Conservation (phyloP, 2,797 vertebrate species). For the Scarus forsteni region DNA sequence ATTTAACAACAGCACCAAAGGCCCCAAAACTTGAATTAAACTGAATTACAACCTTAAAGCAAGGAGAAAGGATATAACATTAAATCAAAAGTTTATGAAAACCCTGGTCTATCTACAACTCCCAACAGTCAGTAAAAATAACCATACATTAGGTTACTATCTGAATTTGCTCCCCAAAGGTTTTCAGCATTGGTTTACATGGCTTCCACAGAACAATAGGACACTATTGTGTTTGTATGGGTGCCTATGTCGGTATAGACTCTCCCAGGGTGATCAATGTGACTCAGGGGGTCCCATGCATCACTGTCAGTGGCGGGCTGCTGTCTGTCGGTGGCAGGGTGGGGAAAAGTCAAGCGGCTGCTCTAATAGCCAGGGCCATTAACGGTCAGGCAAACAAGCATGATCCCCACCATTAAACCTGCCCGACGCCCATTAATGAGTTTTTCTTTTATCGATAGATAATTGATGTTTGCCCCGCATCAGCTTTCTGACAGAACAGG, state of each 20-base stretch:
- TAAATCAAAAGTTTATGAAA: no score
- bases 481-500: slow-evolving; percentile 33
- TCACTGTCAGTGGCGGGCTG: slow-evolving; percentile 73
- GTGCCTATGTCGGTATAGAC: slow-evolving; percentile 29
- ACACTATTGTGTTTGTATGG: slow-evolving; percentile 36
- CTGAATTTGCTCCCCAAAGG: not conserved
- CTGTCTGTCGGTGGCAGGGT: slow-evolving; percentile 60
- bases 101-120: no score
- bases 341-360: slow-evolving; percentile 67
- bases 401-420: slow-evolving; percentile 72
- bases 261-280: slow-evolving; percentile 74
- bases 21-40: no score
- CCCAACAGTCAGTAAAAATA: no score
- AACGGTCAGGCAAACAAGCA: slow-evolving; percentile 70
- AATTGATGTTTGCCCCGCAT: slow-evolving; percentile 62
- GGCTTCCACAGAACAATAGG: slow-evolving; percentile 4
- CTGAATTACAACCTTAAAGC: no score
- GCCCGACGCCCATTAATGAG: slow-evolving; percentile 65
- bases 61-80: no score
- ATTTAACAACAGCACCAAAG: no score
- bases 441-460: slow-evolving; percentile 72
- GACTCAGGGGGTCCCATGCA: slow-evolving; percentile 72
- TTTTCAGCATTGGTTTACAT: slow-evolving; percentile 7
- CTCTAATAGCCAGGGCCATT: slow-evolving; percentile 64
- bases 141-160: no score